A percentile compares a stretch with the other conserved stretches of the same genome.
Evolutionary conservation across 2,888 invertebrate genomes (phyloP).

Genomic region (Drosophila kuntzei): DNA sequence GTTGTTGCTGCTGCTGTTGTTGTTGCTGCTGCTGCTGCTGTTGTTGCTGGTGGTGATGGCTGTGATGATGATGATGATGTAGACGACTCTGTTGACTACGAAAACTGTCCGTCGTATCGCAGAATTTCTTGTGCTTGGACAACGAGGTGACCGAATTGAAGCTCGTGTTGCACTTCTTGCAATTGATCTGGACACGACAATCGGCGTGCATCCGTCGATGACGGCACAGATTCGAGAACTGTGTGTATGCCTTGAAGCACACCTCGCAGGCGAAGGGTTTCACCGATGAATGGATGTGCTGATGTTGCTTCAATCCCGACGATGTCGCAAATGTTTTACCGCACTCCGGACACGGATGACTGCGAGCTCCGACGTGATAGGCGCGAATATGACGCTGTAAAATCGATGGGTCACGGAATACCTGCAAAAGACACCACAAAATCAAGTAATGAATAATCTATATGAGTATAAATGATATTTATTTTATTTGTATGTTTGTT

Average conservation of each 20-base stretch:
- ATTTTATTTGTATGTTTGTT: not conserved
- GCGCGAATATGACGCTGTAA: conserved; percentile 98
- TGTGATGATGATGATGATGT: conserved; percentile 49
- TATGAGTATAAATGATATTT: conserved; percentile 10
- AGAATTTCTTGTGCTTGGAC: conserved; percentile 98
- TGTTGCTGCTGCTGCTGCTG: conserved; percentile 70
- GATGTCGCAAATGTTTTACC: conserved; percentile 99
- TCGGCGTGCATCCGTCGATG: conserved; percentile 99
- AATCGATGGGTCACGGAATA: conserved; percentile 98
- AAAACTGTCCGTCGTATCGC: conserved; percentile 90
- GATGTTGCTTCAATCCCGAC: conserved; percentile 99
- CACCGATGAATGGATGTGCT: conserved; percentile 98
- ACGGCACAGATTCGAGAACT: conserved; percentile 99
- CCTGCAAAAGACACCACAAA: conserved; percentile 87
- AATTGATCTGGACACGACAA: conserved; percentile 97
- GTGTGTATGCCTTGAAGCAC: conserved; percentile 99
- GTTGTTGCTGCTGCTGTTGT: conserved; percentile 63
- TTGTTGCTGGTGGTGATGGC: conserved; percentile 53
- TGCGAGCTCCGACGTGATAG: conserved; percentile 97
- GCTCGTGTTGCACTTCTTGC: conserved; percentile 96
- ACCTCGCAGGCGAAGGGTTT: conserved; percentile 99
- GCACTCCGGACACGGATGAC: conserved; percentile 99
- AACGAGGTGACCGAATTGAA: conserved; percentile 96
- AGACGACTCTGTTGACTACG: conserved; percentile 59
- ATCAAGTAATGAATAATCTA: conserved; percentile 33